phyloP scores from a whole-genome alignment of 2,113 vertebrate species.

The Nymphicus hollandicus region DNA sequence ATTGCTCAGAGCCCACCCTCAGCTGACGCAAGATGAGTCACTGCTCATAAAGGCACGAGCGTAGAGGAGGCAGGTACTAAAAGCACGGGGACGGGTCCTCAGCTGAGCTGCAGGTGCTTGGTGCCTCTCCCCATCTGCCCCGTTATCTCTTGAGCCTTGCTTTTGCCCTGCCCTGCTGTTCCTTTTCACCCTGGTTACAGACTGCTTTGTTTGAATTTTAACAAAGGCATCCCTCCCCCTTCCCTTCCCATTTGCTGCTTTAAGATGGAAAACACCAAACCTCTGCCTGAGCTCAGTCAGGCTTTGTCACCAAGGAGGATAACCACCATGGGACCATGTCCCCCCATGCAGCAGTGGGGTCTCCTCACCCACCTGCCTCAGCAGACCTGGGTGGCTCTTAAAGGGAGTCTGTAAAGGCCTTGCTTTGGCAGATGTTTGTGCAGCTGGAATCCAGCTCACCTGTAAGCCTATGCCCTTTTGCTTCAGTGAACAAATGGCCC shows the following conservation, averaged over 20 bases:
- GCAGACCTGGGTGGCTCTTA: accelerated
- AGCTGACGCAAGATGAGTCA: slow-evolving; percentile 29
- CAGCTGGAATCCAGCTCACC: background rate
- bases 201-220: slow-evolving; percentile 1
- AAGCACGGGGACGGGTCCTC: background rate
- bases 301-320: accelerated
- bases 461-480: background rate
- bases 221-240: background rate
- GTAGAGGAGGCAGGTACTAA: background rate
- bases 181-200: background rate
- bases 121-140: background rate
- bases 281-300: background rate
- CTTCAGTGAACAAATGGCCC: background rate
- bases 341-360: accelerated
- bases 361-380: background rate
- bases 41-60: background rate
- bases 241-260: background rate
- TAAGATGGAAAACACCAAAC: background rate
- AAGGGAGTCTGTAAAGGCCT: background rate
- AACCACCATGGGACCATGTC: accelerated
- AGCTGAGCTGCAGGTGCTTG: background rate
- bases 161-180: background rate
- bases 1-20: slow-evolving; percentile 1
- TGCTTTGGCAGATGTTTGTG: background rate
- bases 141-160: background rate